A percentile compares a stretch with the other conserved stretches of the same genome.
Evolutionary conservation across 2,113 vertebrate species (phyloP).

Genomic region (Oryzias javanicus): DNA sequence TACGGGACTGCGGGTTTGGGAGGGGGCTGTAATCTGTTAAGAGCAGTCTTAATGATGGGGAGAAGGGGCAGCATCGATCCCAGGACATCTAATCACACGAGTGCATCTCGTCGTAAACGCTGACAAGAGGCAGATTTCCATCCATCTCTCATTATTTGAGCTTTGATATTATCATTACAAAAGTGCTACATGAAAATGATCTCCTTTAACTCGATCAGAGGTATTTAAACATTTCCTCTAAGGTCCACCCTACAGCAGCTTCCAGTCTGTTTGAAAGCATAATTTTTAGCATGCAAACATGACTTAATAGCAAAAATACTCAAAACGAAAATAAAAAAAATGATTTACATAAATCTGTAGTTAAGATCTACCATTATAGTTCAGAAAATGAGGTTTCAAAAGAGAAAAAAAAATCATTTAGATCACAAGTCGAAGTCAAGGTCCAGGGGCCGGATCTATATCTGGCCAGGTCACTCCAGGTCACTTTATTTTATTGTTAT

Average conservation of each 20-base stretch:
- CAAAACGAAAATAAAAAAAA: too few relatives aligned
- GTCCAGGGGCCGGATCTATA: too few relatives aligned
- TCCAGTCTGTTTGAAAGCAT: not conserved
- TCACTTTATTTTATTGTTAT: too few relatives aligned
- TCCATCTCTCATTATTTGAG: conserved; percentile 62
- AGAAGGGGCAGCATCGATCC: conserved; percentile 69
- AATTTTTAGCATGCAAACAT: too few relatives aligned
- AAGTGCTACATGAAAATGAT: conserved; percentile 73
- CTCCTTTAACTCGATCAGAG: conserved; percentile 53
- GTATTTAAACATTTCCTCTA: conserved; percentile 33
- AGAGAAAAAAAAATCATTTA: too few relatives aligned
- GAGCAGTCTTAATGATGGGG: conserved; percentile 74
- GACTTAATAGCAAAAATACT: too few relatives aligned
- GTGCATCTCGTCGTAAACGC: conserved; percentile 74
- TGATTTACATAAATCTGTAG: too few relatives aligned
- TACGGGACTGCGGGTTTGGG: conserved; percentile 48
- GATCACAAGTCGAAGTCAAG: too few relatives aligned
- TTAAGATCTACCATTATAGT: too few relatives aligned
- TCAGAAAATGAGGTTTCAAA: too few relatives aligned
- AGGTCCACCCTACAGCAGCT: not conserved
- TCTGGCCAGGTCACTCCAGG: too few relatives aligned
- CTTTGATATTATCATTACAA: conserved; percentile 62
- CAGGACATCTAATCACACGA: conserved; percentile 72
- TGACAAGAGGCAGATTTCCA: conserved; percentile 75
- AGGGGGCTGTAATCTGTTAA: conserved; percentile 73